Base-by-base conservation (phyloP, 2,113 vertebrate genomes). In the Drymodes brunneopygia region DNA sequence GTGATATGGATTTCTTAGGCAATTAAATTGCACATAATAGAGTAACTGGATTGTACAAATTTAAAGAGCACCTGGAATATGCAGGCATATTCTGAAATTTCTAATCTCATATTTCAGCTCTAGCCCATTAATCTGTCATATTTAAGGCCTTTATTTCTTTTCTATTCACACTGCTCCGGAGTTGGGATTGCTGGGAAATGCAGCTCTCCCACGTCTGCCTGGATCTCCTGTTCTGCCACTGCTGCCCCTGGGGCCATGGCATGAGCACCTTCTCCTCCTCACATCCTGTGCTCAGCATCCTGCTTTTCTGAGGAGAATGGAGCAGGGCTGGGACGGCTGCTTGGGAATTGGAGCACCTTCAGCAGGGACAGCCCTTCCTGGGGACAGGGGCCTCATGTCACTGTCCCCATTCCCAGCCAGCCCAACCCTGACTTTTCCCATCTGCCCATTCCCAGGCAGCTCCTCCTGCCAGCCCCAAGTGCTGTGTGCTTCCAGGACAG, bases 21-120 rank as follows among this genome's bases (percentile, higher is more conserved):
- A 96, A 94, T 94, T 97, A 92, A 65, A 96, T 93, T 96, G 90
- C 83, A 91, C 87, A 58, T 93, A 94, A 83, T 66, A 77, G 91
- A 77, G 78, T 82, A 91, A 87, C 66, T 62, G 81, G 73, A 72
- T 51, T 90, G 84, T 85, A 80, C 66, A 93, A 73, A 88, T 80
- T 82, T 93, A 87, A 94, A 95, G 90, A 97, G 92, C 67, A 80
- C 78, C 85, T 93, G 90, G 81, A 95, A 95, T 86, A 80, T 42
- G 62, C 81, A 66, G 87, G 71, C 62, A 83, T 82, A 95, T 95
- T 91, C 90, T 92, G 71, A 90, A 95, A 77, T 58, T 92, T 70
- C 74, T 86, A 45, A 82, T 95, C 81, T 88, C 87, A 10, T 96
- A 73, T 96, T 95, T 97, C 94, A 96, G 67, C 58, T 60, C 38